Evolutionary conservation across 2,113 vertebrate species (phyloP), one percentile per base, ranked within the genome.

Genomic region (Asarcornis scutulata): DNA sequence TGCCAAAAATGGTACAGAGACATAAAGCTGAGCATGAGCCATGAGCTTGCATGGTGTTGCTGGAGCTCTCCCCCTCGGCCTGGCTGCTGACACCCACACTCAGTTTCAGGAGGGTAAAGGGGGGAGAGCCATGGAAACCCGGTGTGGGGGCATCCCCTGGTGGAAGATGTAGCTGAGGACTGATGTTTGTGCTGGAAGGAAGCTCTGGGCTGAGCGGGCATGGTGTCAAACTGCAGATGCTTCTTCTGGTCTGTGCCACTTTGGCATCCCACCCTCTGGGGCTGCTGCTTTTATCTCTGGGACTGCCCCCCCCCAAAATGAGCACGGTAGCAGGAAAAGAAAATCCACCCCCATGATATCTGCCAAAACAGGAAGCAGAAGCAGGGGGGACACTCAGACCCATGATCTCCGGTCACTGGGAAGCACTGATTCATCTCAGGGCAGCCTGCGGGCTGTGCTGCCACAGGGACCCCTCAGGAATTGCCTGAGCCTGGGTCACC

Each of bases 311-410:
- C 25, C 25, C 7, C 16, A 1, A 23, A 58, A 69, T 18, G 8
- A 58, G 26, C 10, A 8, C 6, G 17, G 55, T 7, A 77, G 20
- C 34, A 83, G 13, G 22, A 17, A 23, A 72, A 67, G 68, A 36
- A 31, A 38, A 5, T 4, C 3, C 11, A 4, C 2, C 16, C 4
- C 5, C 7, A 48, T 38, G 66, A 10, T 13, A 21, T 55, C 68
- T 81, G 68, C 76, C 68, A 81, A 67, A 83, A 83, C 76, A 91
- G 92, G 86, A 96, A 92, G 25, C 80, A 63, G 88, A 62, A 75
- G 66, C 46, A 79, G 42, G 23, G 52, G 60, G 46, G 4, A 0
- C 76, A 72, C 36, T 4, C 38, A 95, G 84, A 55, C 26, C 38
- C 82, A 42, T 44, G 53, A 42, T 42, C 7, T 89, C 58, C 1